Base-by-base conservation (phyloP, 2,797 vertebrate species). In the Pteronotus mesoamericanus region DNA sequence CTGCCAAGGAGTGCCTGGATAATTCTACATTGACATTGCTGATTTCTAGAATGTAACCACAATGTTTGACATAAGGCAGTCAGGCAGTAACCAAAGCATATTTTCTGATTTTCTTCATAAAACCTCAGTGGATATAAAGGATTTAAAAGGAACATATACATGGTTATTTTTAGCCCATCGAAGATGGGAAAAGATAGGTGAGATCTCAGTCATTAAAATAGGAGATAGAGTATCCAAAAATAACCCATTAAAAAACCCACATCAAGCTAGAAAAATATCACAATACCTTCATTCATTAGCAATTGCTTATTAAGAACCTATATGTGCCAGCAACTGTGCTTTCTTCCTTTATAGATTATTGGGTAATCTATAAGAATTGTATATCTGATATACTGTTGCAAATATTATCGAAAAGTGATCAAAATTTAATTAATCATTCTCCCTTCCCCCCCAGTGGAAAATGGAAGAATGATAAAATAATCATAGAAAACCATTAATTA, bases 11-110 rank as follows among this genome's bases (percentile, higher is more conserved):
- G 69, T n/a, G 57, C 10, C 55, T 90, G 86, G 94, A 96, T 51
- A 96, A 57, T 86, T 97, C 90, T 82, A 89, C 64, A 19, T 18
- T 95, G 69, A 89, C 44, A 79, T 80, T 97, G 87, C 55, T 98
- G 71, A 97, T 97, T 96, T 97, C 82, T 18, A n/a, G 2, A 15
- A 74, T 0, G 3, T 42, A 96, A 69, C 69, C 57, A 57, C 72
- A 80, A 10, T 68, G 19, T 44, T 78, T 71, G 39, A 90, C 42
- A 89, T 61, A 22, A 53, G 80, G 21, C 42, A 48, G 16, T 88
- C 22, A 92, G 1, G 29, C 42, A 55, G 22, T 39, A 89, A 64
- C 1, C 9, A 94, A 96, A 61, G 39, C 39, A 74, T 9, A 59
- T 69, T 92, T 96, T 94, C 69, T 59, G n/a, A 82, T 42, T 15